Conservation (phyloP, 2,797 vertebrate genomes). For the Eleutherodactylus coqui region DNA sequence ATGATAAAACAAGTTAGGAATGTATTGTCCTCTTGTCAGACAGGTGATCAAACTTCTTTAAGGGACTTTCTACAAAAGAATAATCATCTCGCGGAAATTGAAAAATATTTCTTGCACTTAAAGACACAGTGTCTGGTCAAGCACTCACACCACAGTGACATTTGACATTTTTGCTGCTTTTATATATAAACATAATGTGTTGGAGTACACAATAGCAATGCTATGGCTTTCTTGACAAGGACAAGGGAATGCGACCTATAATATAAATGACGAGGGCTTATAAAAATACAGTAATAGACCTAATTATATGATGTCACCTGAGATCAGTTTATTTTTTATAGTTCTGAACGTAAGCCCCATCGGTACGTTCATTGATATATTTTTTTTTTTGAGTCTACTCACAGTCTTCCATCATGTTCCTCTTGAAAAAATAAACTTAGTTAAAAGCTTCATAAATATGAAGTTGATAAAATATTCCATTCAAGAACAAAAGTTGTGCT, state of each 20-base stretch:
- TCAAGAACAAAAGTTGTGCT: conserved; percentile 51
- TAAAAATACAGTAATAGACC: conserved; percentile 59
- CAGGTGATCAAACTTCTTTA: background rate
- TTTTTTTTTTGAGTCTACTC: conserved; percentile 13
- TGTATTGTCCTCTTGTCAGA: background rate
- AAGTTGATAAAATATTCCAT: conserved; percentile 57
- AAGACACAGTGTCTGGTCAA: conserved; percentile 42
- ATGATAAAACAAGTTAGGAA: background rate
- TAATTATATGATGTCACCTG: conserved; percentile 62
- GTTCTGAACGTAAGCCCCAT: conserved; percentile 34
- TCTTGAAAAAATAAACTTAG: conserved; percentile 48
- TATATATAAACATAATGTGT: conserved; percentile 50
- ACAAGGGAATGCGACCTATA: conserved; percentile 46
- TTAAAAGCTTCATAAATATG: conserved; percentile 56
- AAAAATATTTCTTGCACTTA: background rate
- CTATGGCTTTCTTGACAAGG: conserved; percentile 57
- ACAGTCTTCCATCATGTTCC: conserved; percentile 48
- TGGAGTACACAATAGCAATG: conserved; percentile 47
- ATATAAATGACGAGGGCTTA: conserved; percentile 56
- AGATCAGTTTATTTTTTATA: conserved; percentile 59
- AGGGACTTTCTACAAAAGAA: background rate
- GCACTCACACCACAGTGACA: conserved; percentile 50
- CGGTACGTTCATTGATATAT: conserved; percentile 30
- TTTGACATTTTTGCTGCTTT: conserved; percentile 20
- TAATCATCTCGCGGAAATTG: background rate